Evolutionary conservation across 2,888 invertebrate species (phyloP), one percentile per base, ranked within the genome.

Genomic region (Pseudoips prasinana): DNA sequence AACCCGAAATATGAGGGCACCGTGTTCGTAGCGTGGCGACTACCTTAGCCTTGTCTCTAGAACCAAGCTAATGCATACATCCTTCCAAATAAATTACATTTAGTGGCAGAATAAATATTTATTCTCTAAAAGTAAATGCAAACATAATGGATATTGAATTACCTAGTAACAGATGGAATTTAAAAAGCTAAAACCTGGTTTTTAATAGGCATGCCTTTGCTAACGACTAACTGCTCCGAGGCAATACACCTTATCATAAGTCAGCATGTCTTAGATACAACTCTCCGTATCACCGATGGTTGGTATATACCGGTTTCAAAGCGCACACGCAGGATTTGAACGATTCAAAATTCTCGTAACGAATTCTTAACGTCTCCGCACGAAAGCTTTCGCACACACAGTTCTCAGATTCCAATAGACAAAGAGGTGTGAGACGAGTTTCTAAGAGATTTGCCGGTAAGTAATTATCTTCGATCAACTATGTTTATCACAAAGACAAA

Each of bases 271-370:
- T 39, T 24, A 32, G 50, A 11, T 33, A 29, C 19, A 22, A 45
- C 33, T 29, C 33, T 29, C 27, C 23, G 38, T 39, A 46, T 46
- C 33, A 42, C 42, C 42, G 33, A 35, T 30, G 18, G 27, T 41
- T 32, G 27, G 25, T 33, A 39, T 47, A n/a, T 27, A 48, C 53
- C 49, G 51, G 53, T 51, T 53, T 39, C 29, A 41, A 39, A 37
- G 40, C 37, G 25, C 25, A 25, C 29, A 25, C 29, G 36, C 31
- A 32, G 9, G 35, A 51, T 51, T 53, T 44, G 29, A 51, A 53
- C 53, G 33, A 35, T 39, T 53, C 44, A 35, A 41, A 53, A 51
- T 44, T 47, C 32, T 38, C 38, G 20, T 35, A 47, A 38, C 39
- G 33, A 44, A 36, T 33, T 40, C 33, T 31, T 19, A 32, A 33